A percentile compares a stretch with the other conserved stretches of the same genome.
Conservation (phyloP, 2,888 invertebrate genomes). For the Cosmia trapezina region DNA sequence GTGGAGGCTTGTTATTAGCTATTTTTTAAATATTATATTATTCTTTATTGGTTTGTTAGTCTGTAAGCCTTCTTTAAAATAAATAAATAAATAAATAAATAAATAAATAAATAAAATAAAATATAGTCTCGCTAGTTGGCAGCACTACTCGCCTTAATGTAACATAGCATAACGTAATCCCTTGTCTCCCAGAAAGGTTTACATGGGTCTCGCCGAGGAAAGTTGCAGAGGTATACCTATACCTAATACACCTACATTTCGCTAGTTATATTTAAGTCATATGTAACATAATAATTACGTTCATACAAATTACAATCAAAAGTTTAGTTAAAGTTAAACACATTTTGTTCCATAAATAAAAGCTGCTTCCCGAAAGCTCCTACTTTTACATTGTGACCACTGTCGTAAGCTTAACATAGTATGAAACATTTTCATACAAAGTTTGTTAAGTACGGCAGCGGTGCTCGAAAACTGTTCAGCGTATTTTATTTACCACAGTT, state of each 20-base stretch:
- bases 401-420: constrained; percentile 9
- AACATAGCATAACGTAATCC: neutral
- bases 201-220: too few species aligned
- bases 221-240: neutral
- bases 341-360: constrained; percentile 3
- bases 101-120: too few species aligned
- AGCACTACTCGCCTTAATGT: too few species aligned
- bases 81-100: too few species aligned
- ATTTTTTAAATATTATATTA: too few species aligned
- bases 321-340: neutral
- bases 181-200: neutral
- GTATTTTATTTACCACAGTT: constrained; percentile 37
- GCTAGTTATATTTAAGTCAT: too few species aligned
- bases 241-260: neutral
- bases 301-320: constrained; percentile 4
- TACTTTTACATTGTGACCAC: constrained; percentile 9
- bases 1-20: too few species aligned
- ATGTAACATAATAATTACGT: neutral
- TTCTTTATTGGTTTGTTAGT: too few species aligned
- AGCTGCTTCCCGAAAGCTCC: constrained; percentile 20
- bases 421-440: constrained; percentile 28
- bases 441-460: constrained; percentile 28
- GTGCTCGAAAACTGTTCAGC: constrained; percentile 14
- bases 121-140: too few species aligned
- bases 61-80: too few species aligned